Percentiles rank a stretch among this genome's conserved stretches.
phyloP scores from a whole-genome alignment of 2,113 vertebrate species.

The Parus major region DNA sequence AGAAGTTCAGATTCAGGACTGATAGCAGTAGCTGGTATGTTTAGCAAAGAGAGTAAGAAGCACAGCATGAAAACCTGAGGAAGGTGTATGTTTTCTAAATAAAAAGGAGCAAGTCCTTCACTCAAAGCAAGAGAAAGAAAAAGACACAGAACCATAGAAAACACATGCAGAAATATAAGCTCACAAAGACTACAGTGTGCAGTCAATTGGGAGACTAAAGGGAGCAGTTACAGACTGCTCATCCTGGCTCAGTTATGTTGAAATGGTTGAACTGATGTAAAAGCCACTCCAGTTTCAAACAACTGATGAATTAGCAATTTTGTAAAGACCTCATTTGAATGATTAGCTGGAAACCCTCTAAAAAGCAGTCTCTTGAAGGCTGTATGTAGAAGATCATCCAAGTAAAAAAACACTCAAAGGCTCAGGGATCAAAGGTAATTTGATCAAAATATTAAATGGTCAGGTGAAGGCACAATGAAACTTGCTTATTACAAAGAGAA shows the following conservation, averaged over 20 bases:
- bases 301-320: background rate
- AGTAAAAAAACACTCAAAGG: background rate
- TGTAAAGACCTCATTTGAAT: background rate
- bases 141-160: background rate
- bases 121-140: background rate
- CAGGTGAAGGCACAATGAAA: background rate
- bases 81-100: background rate
- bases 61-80: background rate
- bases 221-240: background rate
- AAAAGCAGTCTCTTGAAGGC: background rate
- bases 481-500: background rate
- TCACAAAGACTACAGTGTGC: background rate
- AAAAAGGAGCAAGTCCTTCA: background rate
- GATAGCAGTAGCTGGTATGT: background rate
- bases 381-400: background rate
- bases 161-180: background rate
- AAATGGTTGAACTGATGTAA: background rate
- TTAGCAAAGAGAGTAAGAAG: background rate
- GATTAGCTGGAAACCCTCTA: background rate
- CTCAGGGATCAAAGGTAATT: background rate
- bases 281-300: background rate
- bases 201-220: background rate
- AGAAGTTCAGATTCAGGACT: background rate
- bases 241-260: background rate
- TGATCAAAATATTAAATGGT: background rate